Conservation (phyloP, 2,888 invertebrate genomes). For the Nemotelus nigrinus region DNA sequence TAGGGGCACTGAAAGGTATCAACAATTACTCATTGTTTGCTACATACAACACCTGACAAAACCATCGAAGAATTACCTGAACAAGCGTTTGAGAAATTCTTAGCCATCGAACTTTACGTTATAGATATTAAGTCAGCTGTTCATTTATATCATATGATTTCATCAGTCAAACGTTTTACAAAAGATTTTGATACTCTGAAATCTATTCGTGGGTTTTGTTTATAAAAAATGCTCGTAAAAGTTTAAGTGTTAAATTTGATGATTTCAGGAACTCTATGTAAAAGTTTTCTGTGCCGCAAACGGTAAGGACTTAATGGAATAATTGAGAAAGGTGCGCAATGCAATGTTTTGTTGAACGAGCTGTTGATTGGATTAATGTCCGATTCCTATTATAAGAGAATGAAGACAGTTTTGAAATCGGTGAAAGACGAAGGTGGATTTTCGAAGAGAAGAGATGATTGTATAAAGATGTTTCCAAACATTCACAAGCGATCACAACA, state of each 20-base stretch:
- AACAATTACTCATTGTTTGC: slow-evolving; percentile 45
- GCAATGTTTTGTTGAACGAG: slow-evolving; percentile 72
- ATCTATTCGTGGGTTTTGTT: slow-evolving; percentile 57
- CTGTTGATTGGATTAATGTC: slow-evolving; percentile 73
- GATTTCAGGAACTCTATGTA: slow-evolving; percentile 64
- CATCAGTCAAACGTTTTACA: slow-evolving; percentile 56
- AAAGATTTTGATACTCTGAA: slow-evolving; percentile 51
- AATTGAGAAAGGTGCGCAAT: slow-evolving; percentile 72
- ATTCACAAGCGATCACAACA: slow-evolving; percentile 67
- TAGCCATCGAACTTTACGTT: slow-evolving; percentile 56
- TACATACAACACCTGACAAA: slow-evolving; percentile 46
- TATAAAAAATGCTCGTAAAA: not conserved
- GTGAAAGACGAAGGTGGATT: slow-evolving; percentile 69
- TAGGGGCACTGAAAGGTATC: slow-evolving; percentile 56
- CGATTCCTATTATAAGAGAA: slow-evolving; percentile 69
- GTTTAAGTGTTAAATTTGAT: not conserved
- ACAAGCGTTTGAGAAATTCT: slow-evolving; percentile 56
- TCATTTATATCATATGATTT: slow-evolving; percentile 58
- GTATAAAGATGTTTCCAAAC: slow-evolving; percentile 70
- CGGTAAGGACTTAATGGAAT: slow-evolving; percentile 76
- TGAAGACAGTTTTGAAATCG: slow-evolving; percentile 69
- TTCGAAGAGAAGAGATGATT: slow-evolving; percentile 70
- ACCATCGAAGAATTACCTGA: slow-evolving; percentile 52
- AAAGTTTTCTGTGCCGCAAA: slow-evolving; percentile 70
- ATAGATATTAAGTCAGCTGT: slow-evolving; percentile 60